These are phyloP conservation scores for Paratrypauchen microcephalus DNA, from an alignment of 2,797 vertebrate genomes.

Conservation along the genomic window DNA sequence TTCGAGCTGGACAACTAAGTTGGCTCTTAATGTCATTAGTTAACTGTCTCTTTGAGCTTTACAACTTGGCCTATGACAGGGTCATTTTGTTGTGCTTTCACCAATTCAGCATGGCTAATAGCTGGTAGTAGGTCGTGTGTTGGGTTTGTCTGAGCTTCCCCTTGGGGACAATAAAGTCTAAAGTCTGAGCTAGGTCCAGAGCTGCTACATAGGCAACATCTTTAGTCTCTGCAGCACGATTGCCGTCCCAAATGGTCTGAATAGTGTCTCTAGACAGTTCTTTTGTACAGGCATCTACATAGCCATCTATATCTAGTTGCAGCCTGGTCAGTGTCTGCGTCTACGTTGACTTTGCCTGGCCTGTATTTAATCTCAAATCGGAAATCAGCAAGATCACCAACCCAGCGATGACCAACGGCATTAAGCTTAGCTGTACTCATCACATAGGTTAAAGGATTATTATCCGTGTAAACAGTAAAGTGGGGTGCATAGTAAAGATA, in stretches of 20 bases:
- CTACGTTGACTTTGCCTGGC: too few relatives aligned
- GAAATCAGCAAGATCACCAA: constrained; percentile 13
- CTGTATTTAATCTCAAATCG: neutral
- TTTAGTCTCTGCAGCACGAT: neutral
- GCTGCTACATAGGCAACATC: constrained; percentile 6
- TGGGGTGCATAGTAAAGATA: too few relatives aligned
- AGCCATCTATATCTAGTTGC: too few relatives aligned
- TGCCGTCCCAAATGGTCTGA: constrained; percentile 18
- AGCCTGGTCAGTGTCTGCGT: too few relatives aligned
- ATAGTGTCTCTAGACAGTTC: too few relatives aligned
- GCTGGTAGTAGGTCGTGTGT: neutral
- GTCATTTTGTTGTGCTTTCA: neutral
- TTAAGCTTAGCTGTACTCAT: too few relatives aligned
- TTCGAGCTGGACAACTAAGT: neutral
- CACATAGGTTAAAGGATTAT: too few relatives aligned
- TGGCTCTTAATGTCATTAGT: neutral
- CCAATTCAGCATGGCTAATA: neutral
- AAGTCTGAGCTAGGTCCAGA: constrained; percentile 2
- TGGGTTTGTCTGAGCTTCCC: too few relatives aligned
- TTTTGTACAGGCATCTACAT: too few relatives aligned
- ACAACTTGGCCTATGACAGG: neutral
- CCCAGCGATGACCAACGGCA: neutral
- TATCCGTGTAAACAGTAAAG: too few relatives aligned
- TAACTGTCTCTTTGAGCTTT: neutral
- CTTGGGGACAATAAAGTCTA: too few relatives aligned